phyloP scores from a whole-genome alignment of 37 sponge, comb jelly and placozoan genomes.

The Eunapius fragilis region DNA sequence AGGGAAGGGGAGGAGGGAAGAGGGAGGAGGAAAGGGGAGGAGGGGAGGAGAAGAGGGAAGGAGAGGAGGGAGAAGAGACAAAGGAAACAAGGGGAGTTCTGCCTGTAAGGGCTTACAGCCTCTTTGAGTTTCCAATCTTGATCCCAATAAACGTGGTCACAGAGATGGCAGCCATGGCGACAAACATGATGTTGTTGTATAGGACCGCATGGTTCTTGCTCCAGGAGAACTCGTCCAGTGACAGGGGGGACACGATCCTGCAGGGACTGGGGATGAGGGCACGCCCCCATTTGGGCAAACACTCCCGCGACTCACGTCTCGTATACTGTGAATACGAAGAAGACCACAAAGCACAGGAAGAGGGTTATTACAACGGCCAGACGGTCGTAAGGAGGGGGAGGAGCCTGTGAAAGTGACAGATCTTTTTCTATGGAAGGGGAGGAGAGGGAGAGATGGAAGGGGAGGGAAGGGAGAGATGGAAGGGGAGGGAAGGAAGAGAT shows the following conservation, averaged over 20 bases:
- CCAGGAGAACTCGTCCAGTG: constrained; percentile 92
- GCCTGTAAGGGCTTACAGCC: not conserved
- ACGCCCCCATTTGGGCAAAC: not conserved
- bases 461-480: too few relatives aligned
- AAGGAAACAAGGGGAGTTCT: too few relatives aligned
- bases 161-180: constrained; percentile 39
- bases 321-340: constrained; percentile 75
- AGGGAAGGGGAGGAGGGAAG: not conserved
- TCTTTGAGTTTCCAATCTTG: constrained; percentile 8
- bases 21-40: not conserved
- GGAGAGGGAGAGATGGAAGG: not conserved
- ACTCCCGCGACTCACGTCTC: constrained; percentile 62
- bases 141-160: constrained; percentile 54
- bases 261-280: not conserved
- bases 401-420: not conserved
- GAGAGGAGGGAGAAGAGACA: too few relatives aligned
- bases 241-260: constrained; percentile 73
- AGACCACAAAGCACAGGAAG: constrained; percentile 73
- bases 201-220: constrained; percentile 61
- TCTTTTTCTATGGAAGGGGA: not conserved
- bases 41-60: not conserved
- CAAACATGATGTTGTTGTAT: constrained; percentile 79
- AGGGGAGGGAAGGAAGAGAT: too few relatives aligned
- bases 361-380: constrained; percentile 46
- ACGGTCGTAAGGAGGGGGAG: constrained; percentile 5